Base-by-base conservation (phyloP, 2,888 invertebrate species). In the Polyommatus iphigenia region DNA sequence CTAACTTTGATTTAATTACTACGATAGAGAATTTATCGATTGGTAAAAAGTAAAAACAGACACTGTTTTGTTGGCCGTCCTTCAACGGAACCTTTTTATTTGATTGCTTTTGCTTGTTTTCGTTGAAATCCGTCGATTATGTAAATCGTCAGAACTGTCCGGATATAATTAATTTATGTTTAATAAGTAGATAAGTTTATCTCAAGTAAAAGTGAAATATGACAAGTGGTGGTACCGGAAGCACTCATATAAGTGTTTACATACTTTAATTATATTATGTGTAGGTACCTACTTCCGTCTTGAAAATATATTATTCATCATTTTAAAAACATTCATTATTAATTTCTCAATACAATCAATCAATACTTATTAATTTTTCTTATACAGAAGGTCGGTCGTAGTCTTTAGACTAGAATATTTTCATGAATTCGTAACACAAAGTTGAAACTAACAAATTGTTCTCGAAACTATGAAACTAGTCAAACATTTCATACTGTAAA, bases 11-110 rank as follows among this genome's bases (percentile, higher is more conserved):
- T 67, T 29, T 24, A 24, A 67, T 18, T 29, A 15, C 29, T 0
- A 67, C 67, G 67, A 18, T 24, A 67, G 29, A 32, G 15, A 67
- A 67, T 41, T 8, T 71, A 76, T 76, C 46, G 59, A 46, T 54
- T 41, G 62, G 76, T 59, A 75, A 62, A 20, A 77, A 50, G 24
- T 76, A n/a, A 73, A 54, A 54, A 54, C 18, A 18, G 54, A 54
- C 54, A 78, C 78, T 75, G 77, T 57, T 78, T 80, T 80, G 81
- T 24, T 29, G 18, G 50, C 29, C 72, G 72, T 72, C 72, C 75
- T 75, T 75, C 54, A 29, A 75, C 50, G 24, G 73, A 75, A 75
- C 50, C 29, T 75, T 29, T 50, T 75, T 18, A 54, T 24, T 75
- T 75, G 54, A 75, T 75, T 75, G 75, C 50, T 24, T 75, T 54